Evolutionary conservation across 2,113 vertebrate genomes (phyloP).

Genomic region (Delphinus delphis): DNA sequence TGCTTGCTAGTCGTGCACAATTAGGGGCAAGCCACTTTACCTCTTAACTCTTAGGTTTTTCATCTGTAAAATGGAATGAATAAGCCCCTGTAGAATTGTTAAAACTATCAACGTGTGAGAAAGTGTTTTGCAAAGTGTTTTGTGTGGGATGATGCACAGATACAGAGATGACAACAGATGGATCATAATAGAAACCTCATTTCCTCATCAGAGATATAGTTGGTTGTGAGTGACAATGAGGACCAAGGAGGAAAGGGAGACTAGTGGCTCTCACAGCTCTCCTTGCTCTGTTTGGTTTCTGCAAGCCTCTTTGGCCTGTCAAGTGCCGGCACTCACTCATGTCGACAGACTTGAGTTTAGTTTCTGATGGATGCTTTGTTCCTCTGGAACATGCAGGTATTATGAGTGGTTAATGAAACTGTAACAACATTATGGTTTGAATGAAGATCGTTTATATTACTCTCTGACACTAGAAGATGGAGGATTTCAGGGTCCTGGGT

Average conservation of each 20-base stretch:
- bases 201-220: background rate
- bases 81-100: background rate
- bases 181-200: background rate
- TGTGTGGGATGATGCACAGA: background rate
- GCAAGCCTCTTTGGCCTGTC: background rate
- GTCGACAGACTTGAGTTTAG: constrained; percentile 3
- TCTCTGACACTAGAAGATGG: constrained; percentile 24
- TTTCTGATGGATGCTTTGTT: constrained; percentile 24
- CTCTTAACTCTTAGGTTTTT: background rate
- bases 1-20: background rate
- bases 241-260: background rate
- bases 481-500: background rate
- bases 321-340: background rate
- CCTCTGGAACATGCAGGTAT: background rate
- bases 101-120: background rate
- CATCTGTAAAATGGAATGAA: background rate
- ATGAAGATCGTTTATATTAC: constrained; percentile 35
- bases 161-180: background rate
- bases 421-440: background rate
- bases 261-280: background rate
- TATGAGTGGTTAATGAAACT: constrained; percentile 16
- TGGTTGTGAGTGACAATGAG: background rate
- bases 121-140: background rate
- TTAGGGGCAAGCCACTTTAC: background rate
- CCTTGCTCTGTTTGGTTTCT: background rate